phyloP scores from a whole-genome alignment of 1,140 invertebrate species.

The Listronotus bonariensis region DNA sequence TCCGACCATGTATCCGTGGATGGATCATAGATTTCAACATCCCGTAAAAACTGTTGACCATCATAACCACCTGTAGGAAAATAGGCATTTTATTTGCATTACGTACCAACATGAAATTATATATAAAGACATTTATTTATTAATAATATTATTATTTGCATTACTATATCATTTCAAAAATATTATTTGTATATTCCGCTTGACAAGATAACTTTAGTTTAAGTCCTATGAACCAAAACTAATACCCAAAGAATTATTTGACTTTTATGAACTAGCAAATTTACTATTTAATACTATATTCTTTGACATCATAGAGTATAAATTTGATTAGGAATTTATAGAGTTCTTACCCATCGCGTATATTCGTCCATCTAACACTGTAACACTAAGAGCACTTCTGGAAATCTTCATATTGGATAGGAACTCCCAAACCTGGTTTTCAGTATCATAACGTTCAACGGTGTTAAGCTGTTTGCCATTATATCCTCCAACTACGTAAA shows the following conservation, averaged over 20 bases:
- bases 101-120: too few relatives aligned
- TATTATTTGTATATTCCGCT: too few relatives aligned
- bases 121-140: too few relatives aligned
- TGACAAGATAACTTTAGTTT: too few relatives aligned
- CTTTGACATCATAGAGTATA: too few relatives aligned
- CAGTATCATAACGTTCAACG: slow-evolving; percentile 83
- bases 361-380: slow-evolving; percentile 78
- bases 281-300: too few relatives aligned
- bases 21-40: slow-evolving; percentile 87
- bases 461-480: slow-evolving; percentile 78
- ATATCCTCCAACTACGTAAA: slow-evolving; percentile 86
- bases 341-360: slow-evolving; percentile 82
- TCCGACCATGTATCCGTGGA: slow-evolving; percentile 73
- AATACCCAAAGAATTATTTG: too few relatives aligned
- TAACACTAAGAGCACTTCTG: slow-evolving; percentile 80
- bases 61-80: slow-evolving; percentile 78
- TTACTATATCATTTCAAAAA: too few relatives aligned
- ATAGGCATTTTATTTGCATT: not conserved
- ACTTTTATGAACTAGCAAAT: too few relatives aligned
- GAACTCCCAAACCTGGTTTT: slow-evolving; percentile 73
- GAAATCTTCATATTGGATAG: slow-evolving; percentile 71
- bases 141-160: too few relatives aligned
- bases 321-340: not conserved
- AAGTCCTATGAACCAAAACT: too few relatives aligned
- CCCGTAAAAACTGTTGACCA: slow-evolving; percentile 77